Evolutionary conservation across 2,113 vertebrate genomes (phyloP), one percentile per base, ranked within the genome.

Genomic region (Cyprinodon brontotheroides): DNA sequence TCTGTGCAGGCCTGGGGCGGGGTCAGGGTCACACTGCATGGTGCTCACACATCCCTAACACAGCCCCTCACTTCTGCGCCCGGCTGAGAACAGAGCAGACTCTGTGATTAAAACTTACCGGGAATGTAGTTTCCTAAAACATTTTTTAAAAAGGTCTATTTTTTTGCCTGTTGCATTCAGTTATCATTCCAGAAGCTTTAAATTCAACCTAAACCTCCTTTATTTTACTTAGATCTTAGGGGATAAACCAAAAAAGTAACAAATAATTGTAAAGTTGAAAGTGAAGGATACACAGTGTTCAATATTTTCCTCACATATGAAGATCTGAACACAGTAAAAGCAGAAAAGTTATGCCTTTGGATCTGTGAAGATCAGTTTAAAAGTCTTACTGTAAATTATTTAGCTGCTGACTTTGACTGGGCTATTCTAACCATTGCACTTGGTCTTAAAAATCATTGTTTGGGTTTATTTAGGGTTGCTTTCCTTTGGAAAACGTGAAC

Each of bases 21-120:
- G 80, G 78, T 85, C 83, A 72, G 78, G 84, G 86, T 91, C 86
- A 75, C 83, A 0, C 91, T 63, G 72, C 78, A 84, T 71, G 79
- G 70, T 14, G 79, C 81, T 83, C 69, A 70, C 64, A 41, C 70
- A 41, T 74, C 80, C 59, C 71, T 86, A 90, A 79, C 78, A 88
- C 61, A 64, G 59, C 9, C 2, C 47, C 76, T 69, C 70, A 40
- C 74, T 64, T 45, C 60, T 62, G 41, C 59, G 47, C 75, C 29
- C 20, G 53, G 40, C 12, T 61, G 62, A 80, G 62, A 75, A 73
- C 65, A 48, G 14, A 78, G 29, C 17, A 1, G 29, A 70, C 65
- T 5, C 15, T 39, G 68, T 20, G 38, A 68, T 45, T 66, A 65
- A n/a, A 59, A 59, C 17, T 41, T 43, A 65, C 45, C 17, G 4